Percentiles rank a stretch among this genome's conserved stretches.
Conservation (phyloP, 64 coral and sea anemone species). For the Montipora foliosa region DNA sequence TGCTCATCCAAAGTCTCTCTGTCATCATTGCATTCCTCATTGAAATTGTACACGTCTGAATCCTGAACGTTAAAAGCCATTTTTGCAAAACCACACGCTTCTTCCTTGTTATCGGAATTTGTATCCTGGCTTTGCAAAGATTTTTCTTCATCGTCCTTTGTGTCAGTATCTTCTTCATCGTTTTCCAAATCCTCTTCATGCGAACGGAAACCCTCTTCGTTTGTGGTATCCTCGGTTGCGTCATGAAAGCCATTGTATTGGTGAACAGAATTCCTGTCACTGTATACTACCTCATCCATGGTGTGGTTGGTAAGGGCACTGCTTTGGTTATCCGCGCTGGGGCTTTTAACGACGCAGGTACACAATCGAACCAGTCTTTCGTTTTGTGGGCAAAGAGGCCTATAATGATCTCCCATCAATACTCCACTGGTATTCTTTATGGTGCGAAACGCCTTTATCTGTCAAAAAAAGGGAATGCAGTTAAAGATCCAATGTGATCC, state of each 20-base stretch:
- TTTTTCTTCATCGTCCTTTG: background rate
- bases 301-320: background rate
- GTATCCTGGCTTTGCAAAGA: background rate
- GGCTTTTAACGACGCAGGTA: background rate
- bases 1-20: background rate
- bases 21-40: background rate
- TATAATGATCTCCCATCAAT: constrained; percentile 46
- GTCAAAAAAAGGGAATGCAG: background rate
- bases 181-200: background rate
- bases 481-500: background rate
- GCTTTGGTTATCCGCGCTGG: background rate
- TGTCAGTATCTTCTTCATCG: background rate
- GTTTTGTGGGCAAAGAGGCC: constrained; percentile 60
- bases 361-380: constrained; percentile 12
- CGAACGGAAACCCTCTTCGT: background rate
- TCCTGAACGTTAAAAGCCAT: background rate
- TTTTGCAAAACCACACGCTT: background rate
- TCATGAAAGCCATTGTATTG: background rate
- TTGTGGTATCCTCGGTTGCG: background rate
- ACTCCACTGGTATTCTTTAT: constrained; percentile 47
- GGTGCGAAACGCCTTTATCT: constrained; percentile 60
- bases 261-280: background rate
- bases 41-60: background rate
- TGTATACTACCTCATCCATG: background rate
- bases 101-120: background rate